Conservation (phyloP, 2,113 vertebrate species). For the Condylura cristata region DNA sequence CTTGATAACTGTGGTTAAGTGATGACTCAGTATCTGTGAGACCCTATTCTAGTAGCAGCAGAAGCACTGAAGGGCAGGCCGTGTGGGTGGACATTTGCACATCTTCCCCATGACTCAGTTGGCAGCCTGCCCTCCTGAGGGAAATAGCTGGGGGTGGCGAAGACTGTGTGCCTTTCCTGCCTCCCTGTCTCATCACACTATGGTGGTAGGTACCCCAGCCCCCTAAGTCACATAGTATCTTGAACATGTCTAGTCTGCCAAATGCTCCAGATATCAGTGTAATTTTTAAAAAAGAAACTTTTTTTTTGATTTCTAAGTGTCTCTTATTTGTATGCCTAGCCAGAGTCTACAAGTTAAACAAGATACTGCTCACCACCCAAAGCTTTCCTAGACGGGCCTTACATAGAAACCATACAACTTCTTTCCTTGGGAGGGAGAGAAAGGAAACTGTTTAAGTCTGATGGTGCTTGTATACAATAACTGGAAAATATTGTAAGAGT, state of each 20-base stretch:
- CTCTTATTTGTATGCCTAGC: not conserved
- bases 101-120: conserved; percentile 28
- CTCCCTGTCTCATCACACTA: not conserved
- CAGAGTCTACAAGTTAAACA: not conserved
- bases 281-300: not conserved
- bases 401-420: not conserved
- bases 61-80: not conserved
- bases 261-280: not conserved
- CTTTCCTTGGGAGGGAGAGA: not conserved
- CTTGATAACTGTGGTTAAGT: not conserved
- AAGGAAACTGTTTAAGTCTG: not conserved
- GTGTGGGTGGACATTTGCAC: conserved; percentile 14
- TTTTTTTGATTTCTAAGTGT: not conserved
- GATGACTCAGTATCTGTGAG: conserved; percentile 15
- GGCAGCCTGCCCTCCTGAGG: not conserved
- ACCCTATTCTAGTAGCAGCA: not conserved
- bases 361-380: not conserved
- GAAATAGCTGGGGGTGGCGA: not conserved
- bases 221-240: not conserved
- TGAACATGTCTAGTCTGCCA: not conserved
- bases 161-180: not conserved
- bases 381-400: not conserved
- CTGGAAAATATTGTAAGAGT: not conserved
- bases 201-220: not conserved
- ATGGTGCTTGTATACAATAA: not conserved